phyloP scores from a whole-genome alignment of 1,140 invertebrate species.

The Anastrepha ludens region DNA sequence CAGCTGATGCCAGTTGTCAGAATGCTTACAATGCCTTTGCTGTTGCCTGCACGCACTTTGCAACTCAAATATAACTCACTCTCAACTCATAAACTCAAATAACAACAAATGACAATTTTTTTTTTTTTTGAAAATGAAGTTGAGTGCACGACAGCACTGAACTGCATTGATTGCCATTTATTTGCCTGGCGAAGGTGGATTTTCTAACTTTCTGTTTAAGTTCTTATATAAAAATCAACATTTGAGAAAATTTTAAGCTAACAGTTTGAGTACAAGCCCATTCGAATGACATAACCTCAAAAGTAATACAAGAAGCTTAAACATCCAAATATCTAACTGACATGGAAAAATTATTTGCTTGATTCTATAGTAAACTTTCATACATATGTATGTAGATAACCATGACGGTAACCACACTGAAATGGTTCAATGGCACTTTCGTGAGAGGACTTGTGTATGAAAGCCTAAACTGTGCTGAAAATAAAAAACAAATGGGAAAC shows the following conservation, averaged over 20 bases:
- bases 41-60: conserved; percentile 2
- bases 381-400: too few species aligned
- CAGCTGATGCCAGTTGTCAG: background rate
- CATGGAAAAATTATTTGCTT: too few species aligned
- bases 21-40: conserved; percentile 2
- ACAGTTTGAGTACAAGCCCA: background rate
- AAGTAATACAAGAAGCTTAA: too few species aligned
- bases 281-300: background rate
- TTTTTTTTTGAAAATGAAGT: background rate
- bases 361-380: too few species aligned
- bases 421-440: too few species aligned
- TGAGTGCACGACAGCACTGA: background rate
- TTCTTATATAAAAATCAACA: background rate
- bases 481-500: too few species aligned
- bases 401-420: too few species aligned
- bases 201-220: background rate
- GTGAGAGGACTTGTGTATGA: too few species aligned
- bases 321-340: too few species aligned
- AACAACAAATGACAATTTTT: conserved; percentile 6
- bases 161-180: background rate
- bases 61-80: conserved; percentile 59
- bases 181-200: conserved; percentile 17
- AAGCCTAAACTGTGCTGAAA: too few species aligned
- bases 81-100: conserved; percentile 33
- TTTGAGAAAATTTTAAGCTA: background rate